Evolutionary conservation across 2,888 invertebrate species (phyloP), one percentile per base, ranked within the genome.

Genomic region (Scelioninae gen. 2): DNA sequence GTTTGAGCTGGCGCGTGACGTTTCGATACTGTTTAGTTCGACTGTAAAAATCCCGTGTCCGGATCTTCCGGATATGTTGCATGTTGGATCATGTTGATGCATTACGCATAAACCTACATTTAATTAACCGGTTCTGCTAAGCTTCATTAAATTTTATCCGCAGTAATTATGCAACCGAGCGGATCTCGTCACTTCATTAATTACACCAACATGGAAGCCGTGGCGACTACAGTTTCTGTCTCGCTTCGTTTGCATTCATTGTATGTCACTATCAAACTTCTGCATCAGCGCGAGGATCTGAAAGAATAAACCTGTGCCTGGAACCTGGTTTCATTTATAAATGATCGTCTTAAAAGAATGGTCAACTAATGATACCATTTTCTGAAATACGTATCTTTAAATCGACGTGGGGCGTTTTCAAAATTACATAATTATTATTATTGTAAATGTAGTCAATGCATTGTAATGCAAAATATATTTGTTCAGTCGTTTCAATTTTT

Each of bases 121-220:
- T 61, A 61, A 73, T 73, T 67, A 73, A 58, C 53, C 50, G 18
- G 39, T 43, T 64, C 55, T 22, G 60, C 19, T 45, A 46, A 61
- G 61, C 61, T 67, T 73, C 67, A 35, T 67, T 65, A 67, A 65
- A 67, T 67, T 61, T 65, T 61, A 72, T 67, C 55, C 50, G 22
- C 37, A 43, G 46, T 57, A 50, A 60, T 65, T 65, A 65, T 60
- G 71, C 64, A 53, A 53, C 52, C 53, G 13, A 53, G 53, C 45
- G 45, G 19, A 52, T 65, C 71, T 52, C 71, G 53, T 72, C 58
- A 60, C 71, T 53, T 60, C 65, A 64, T 72, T 64, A 72, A 72
- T 72, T 65, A 65, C 58, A 58, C 43, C 35, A 52, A 19, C 45
- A 41, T 22, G 45, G 41, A 57, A 71, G 16, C 33, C 7, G 28